Evolutionary conservation across 1,140 invertebrate genomes (phyloP).

Genomic region (Diploscapter pachys): DNA sequence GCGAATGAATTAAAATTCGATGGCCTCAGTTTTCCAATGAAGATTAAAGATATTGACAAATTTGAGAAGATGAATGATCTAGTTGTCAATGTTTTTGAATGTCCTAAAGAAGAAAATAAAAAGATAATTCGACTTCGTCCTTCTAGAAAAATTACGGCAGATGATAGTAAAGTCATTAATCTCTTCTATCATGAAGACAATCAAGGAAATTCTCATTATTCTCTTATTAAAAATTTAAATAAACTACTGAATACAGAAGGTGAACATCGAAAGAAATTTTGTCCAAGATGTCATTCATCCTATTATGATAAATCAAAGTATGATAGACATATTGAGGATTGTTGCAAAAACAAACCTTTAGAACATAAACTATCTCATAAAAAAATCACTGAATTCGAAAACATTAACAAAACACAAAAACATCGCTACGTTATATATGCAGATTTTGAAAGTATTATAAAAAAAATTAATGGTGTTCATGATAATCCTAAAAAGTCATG

Average conservation of each 20-base stretch:
- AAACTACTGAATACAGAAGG: constrained; percentile 20
- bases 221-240: constrained; percentile 39
- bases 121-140: constrained; percentile 3
- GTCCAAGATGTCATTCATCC: constrained; percentile 34
- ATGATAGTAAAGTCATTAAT: constrained; percentile 26
- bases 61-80: constrained; percentile 39
- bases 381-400: constrained; percentile 28
- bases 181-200: constrained; percentile 15
- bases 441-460: constrained; percentile 28
- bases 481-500: constrained; percentile 1
- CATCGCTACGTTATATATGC: constrained; percentile 15
- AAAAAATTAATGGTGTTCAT: not conserved
- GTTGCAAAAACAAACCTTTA: constrained; percentile 28
- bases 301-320: constrained; percentile 29
- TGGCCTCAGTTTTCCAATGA: constrained; percentile 30
- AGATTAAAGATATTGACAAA: constrained; percentile 36
- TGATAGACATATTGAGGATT: constrained; percentile 34
- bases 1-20: constrained; percentile 39
- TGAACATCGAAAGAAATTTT: constrained; percentile 13
- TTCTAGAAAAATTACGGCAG: constrained; percentile 25
- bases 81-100: constrained; percentile 28
- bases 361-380: constrained; percentile 27
- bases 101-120: constrained; percentile 16
- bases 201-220: constrained; percentile 33
- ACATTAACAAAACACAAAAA: constrained; percentile 39